A percentile compares a stretch with the other conserved stretches of the same genome.
Evolutionary conservation across 2,888 invertebrate genomes (phyloP).

Genomic region (Sarcophaga rosellei): DNA sequence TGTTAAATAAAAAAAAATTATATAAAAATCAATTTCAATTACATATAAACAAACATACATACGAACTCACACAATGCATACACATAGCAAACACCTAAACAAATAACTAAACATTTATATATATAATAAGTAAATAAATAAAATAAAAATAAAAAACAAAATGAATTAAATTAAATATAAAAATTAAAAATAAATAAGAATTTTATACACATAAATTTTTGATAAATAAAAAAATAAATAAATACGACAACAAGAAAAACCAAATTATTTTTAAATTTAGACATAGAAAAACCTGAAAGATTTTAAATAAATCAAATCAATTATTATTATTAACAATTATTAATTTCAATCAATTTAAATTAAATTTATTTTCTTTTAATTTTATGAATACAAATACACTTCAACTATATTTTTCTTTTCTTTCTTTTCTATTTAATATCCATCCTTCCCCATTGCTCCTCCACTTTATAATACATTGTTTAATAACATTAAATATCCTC

Average conservation of each 20-base stretch:
- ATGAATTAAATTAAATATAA: background rate
- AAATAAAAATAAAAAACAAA: constrained; percentile 13
- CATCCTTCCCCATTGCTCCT: no score
- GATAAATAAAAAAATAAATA: constrained; percentile 42
- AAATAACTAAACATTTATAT: constrained; percentile 31
- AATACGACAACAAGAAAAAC: constrained; percentile 18
- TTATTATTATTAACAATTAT: no score
- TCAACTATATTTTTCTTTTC: no score
- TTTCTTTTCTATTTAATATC: no score
- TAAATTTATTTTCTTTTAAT: no score
- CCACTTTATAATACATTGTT: constrained; percentile 22
- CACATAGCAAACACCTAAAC: constrained; percentile 23
- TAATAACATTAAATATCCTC: constrained; percentile 44
- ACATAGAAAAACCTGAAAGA: background rate
- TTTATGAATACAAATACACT: no score
- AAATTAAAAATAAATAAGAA: constrained; percentile 42
- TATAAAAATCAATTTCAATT: constrained; percentile 16
- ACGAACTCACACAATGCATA: background rate
- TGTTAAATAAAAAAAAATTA: constrained; percentile 22
- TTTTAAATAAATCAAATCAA: constrained; percentile 11
- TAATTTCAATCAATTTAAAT: no score
- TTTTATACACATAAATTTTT: constrained; percentile 67
- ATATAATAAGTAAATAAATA: background rate
- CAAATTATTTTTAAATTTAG: no score
- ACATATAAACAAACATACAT: background rate